These are phyloP conservation scores for Pogonus chalceus DNA, from an alignment of 1,140 invertebrate genomes.

Conservation along the genomic window DNA sequence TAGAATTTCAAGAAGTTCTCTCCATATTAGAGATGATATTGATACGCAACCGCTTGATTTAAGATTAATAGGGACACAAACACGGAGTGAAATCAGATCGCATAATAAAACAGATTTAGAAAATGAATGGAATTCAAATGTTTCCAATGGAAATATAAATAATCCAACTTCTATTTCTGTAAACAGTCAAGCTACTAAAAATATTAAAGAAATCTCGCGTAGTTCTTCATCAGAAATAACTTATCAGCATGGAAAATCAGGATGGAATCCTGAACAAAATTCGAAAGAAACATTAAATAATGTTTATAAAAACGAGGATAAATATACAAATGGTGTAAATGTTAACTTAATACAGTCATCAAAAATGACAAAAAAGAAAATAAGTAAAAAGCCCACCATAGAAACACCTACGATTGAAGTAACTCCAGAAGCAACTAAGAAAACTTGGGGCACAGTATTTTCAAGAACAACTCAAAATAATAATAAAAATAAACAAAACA, in stretches of 20 bases:
- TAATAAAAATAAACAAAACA: constrained; percentile 9
- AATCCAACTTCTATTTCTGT: background rate
- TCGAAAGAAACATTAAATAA: background rate
- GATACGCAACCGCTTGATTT: constrained; percentile 48
- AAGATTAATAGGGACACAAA: constrained; percentile 36
- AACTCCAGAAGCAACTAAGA: background rate
- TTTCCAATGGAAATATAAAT: background rate
- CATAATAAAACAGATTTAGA: constrained; percentile 19
- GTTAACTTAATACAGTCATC: constrained; percentile 27
- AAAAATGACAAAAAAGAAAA: constrained; percentile 33
- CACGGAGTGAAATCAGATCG: constrained; percentile 26
- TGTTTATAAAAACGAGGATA: background rate
- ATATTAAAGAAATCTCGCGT: no score
- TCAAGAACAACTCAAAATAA: background rate
- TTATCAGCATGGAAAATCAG: background rate
- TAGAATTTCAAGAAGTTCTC: constrained; percentile 49
- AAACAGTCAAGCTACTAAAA: no score
- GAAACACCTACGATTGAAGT: background rate
- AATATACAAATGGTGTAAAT: background rate
- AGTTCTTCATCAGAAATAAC: no score
- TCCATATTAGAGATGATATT: constrained; percentile 38
- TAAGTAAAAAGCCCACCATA: constrained; percentile 27
- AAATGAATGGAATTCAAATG: constrained; percentile 16
- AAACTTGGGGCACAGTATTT: background rate
- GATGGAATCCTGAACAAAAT: background rate